Evolutionary conservation across 2,888 invertebrate genomes (phyloP).

Genomic region (Dusona sp.): DNA sequence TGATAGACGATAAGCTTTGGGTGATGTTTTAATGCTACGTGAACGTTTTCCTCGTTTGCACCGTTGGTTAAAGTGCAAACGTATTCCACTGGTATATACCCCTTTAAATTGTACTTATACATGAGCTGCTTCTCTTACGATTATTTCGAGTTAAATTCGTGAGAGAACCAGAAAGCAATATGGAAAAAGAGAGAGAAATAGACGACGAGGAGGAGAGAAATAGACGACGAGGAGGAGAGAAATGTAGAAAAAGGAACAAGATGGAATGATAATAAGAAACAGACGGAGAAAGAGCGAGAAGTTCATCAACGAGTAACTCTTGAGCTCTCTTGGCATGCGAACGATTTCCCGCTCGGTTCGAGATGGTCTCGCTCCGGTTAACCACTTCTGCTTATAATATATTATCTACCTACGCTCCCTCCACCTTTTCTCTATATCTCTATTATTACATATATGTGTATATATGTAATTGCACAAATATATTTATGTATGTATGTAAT

Average conservation of each 20-base stretch:
- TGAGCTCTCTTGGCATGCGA: conserved; percentile 59
- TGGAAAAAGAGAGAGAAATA: neutral
- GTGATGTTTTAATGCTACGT: conserved; percentile 55
- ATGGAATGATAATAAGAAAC: neutral
- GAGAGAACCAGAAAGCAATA: neutral
- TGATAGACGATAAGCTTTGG: conserved; percentile 65
- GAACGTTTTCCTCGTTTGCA: conserved; percentile 41
- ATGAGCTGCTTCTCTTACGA: conserved; percentile 20
- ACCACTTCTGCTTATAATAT: conserved; percentile 63
- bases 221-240: conserved; percentile 11
- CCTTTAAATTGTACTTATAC: conserved; percentile 17
- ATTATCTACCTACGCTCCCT: conserved; percentile 54
- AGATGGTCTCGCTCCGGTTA: conserved; percentile 69
- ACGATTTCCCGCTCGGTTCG: conserved; percentile 65
- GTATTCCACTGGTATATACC: neutral
- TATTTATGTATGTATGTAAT: neutral
- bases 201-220: neutral
- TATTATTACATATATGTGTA: neutral
- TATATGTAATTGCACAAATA: conserved; percentile 6
- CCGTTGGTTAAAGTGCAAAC: conserved; percentile 31
- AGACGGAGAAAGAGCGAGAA: conserved; percentile 17
- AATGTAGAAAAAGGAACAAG: conserved; percentile 17
- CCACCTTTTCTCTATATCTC: conserved; percentile 27
- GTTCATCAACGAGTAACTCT: conserved; percentile 52
- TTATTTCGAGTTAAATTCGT: neutral